Percentiles rank a stretch among this genome's conserved stretches.
Evolutionary conservation across 2,113 vertebrate species (phyloP).

Genomic region (Potamarius usumacintae): DNA sequence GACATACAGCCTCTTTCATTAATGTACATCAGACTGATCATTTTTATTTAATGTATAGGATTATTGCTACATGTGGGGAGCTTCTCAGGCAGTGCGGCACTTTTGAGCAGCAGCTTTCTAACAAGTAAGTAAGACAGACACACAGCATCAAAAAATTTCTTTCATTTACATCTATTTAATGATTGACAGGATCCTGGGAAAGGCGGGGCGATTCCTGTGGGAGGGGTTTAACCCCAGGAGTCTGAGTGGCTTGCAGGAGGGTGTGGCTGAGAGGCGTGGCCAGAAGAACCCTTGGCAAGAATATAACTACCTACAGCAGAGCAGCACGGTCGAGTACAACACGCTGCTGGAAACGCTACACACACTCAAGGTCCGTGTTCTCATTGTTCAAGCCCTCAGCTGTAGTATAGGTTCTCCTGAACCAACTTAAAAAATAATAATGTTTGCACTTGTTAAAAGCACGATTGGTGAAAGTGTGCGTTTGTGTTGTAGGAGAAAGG

Average conservation of each 20-base stretch:
- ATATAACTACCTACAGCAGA: slow-evolving; percentile 91
- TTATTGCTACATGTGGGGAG: slow-evolving; percentile 66
- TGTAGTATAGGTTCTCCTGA: not conserved
- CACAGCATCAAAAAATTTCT: not conserved
- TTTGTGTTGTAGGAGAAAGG: slow-evolving; percentile 86
- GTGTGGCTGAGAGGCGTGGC: slow-evolving; percentile 79
- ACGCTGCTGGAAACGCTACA: slow-evolving; percentile 91
- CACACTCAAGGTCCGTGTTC: slow-evolving; percentile 82
- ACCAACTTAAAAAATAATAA: too few relatives aligned
- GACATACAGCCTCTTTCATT: not conserved
- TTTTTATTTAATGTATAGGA: slow-evolving; percentile 24
- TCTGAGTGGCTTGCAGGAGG: slow-evolving; percentile 85
- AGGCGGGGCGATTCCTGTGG: slow-evolving; percentile 86
- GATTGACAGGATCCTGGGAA: slow-evolving; percentile 82
- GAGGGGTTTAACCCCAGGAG: slow-evolving; percentile 94
- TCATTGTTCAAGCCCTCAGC: not conserved
- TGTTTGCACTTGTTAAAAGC: slow-evolving; percentile 58
- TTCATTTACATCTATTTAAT: slow-evolving; percentile 6
- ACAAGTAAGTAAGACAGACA: slow-evolving; percentile 47
- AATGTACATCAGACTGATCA: too few relatives aligned
- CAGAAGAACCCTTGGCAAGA: slow-evolving; percentile 95
- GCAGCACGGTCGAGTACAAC: slow-evolving; percentile 80
- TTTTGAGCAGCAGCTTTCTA: slow-evolving; percentile 68
- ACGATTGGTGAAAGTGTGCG: not conserved
- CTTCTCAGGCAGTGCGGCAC: slow-evolving; percentile 65